Conservation (phyloP, 2,888 invertebrate species). For the Caenorhabditis drosophilae region DNA sequence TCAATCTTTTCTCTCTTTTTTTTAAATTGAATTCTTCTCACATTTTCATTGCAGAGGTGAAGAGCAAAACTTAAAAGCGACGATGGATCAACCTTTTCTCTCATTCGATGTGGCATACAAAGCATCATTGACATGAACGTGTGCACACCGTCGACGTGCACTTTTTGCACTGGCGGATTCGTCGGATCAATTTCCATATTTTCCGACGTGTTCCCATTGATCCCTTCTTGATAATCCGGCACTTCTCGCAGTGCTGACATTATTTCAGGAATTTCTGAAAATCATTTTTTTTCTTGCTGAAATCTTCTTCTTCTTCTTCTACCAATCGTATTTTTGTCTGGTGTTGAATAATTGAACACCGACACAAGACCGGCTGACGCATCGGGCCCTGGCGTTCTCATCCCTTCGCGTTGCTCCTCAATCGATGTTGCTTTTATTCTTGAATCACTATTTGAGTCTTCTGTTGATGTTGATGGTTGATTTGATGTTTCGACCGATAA, state of each 20-base stretch:
- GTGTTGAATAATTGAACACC: slow-evolving; percentile 15
- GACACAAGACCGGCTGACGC: slow-evolving; percentile 9
- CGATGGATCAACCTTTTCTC: slow-evolving; percentile 15
- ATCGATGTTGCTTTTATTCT: not conserved
- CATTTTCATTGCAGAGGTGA: slow-evolving; percentile 34
- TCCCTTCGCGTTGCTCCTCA: not conserved
- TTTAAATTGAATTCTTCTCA: no score
- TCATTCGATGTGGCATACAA: slow-evolving; percentile 19
- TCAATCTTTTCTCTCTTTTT: no score
- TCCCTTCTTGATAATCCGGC: slow-evolving; percentile 6
- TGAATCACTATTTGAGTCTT: no score
- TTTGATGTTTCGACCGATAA: no score
- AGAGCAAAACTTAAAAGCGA: slow-evolving; percentile 27
- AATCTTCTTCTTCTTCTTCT: not conserved
- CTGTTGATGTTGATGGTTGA: no score
- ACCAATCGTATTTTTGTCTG: not conserved
- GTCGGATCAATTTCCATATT: not conserved
- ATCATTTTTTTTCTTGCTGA: not conserved
- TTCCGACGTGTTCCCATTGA: not conserved
- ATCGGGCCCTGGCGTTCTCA: not conserved
- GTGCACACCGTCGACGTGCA: slow-evolving; percentile 21
- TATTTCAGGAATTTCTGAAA: slow-evolving; percentile 6
- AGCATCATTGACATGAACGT: slow-evolving; percentile 20
- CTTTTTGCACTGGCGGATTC: slow-evolving; percentile 10
- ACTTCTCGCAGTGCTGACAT: slow-evolving; percentile 19